These are phyloP conservation scores for Cerastis rubricosa DNA, from an alignment of 2,888 invertebrate genomes.

Conservation along the genomic window DNA sequence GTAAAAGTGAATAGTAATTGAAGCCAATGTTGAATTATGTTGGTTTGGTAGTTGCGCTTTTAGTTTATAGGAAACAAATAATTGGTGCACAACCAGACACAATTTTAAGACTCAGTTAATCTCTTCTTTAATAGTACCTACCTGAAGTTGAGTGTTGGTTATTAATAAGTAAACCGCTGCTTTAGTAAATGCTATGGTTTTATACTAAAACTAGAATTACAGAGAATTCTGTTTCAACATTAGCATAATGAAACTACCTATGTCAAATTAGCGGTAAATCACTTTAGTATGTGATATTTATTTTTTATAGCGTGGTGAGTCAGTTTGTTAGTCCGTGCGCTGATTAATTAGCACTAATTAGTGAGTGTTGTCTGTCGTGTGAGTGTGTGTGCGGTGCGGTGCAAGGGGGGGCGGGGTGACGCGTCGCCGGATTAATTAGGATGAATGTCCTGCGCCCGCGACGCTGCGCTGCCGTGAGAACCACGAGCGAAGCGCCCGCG, in stretches of 20 bases:
- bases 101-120: neutral
- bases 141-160: neutral
- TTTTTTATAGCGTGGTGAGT: constrained; percentile 12
- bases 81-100: neutral
- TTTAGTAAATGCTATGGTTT: neutral
- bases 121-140: neutral
- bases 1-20: neutral
- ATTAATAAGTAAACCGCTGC: neutral
- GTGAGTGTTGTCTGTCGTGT: constrained; percentile 11
- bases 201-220: neutral
- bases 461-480: constrained; percentile 59
- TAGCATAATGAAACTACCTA: neutral
- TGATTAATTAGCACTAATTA: constrained; percentile 41
- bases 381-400: constrained; percentile 5
- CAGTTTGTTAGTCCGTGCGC: constrained; percentile 21
- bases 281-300: neutral
- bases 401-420: constrained; percentile 14
- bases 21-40: neutral
- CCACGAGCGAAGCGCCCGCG: constrained; percentile 38
- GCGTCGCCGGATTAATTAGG: constrained; percentile 64
- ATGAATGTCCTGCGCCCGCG: constrained; percentile 62
- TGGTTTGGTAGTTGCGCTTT: neutral
- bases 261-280: neutral
- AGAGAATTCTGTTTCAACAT: neutral
- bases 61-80: neutral